These are phyloP conservation scores for Luscinia megarhynchos DNA, from an alignment of 2,797 vertebrate species.

Conservation along the genomic window DNA sequence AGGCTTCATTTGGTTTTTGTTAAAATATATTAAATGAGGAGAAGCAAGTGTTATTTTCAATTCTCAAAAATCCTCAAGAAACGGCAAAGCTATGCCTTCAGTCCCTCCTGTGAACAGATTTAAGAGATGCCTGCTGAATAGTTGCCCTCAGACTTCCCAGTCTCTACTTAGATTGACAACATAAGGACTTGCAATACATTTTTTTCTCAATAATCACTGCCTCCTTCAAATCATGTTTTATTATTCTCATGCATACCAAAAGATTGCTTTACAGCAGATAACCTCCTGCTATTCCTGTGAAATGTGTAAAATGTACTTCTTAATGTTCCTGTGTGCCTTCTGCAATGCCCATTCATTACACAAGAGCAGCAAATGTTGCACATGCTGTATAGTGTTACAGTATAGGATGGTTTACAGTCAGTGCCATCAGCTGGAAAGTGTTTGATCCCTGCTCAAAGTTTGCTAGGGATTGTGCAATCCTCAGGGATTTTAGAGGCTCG, in stretches of 20 bases:
- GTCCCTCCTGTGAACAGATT: neutral
- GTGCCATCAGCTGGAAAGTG: neutral
- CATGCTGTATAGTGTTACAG: neutral
- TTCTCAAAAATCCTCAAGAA: neutral
- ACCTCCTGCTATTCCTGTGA: neutral
- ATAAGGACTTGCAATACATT: neutral
- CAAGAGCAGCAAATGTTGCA: neutral
- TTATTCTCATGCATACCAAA: neutral
- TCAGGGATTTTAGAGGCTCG: neutral
- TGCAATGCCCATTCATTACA: neutral
- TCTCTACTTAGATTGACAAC: neutral
- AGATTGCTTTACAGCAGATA: neutral
- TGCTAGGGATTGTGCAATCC: neutral
- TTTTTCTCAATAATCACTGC: neutral
- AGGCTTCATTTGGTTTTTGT: neutral
- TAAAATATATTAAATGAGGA: neutral
- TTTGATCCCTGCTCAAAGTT: neutral
- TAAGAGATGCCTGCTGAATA: neutral
- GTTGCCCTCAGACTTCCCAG: neutral
- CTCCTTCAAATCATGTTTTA: neutral
- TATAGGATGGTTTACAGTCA: neutral
- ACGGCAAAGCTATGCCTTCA: neutral
- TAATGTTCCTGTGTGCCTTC: neutral
- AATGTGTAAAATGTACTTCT: neutral
- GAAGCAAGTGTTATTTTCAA: neutral